Evolutionary conservation across 2,797 vertebrate genomes (phyloP), one percentile per base, ranked within the genome.

Genomic region (Neosalanx taihuensis): DNA sequence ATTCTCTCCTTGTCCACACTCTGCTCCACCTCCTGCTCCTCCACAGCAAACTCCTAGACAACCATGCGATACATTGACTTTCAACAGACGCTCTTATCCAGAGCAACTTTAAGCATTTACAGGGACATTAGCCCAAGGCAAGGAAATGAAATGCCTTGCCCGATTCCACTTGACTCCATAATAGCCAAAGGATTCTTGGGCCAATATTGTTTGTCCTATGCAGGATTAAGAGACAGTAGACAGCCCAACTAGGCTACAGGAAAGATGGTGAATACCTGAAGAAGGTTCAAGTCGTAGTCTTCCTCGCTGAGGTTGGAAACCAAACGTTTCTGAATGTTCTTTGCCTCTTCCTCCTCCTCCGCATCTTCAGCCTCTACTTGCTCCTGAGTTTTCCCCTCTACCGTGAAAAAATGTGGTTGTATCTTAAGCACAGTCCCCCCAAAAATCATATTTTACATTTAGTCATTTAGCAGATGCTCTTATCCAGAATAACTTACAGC

Each of bases 341-440:
- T 95, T 2, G 97, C 98, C 71, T 96, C 98, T 75, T 94, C 92
- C 76, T 99, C 98, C 70, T 99, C 98, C 65, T 99, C 98, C 76
- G 91, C 78, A 58, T 96, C 98, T 70, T 98, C 96, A 1, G 91
- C 93, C 29, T 95, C 94, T 0, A 93, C 66, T 41, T 95, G 94
- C 46, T 95, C 92, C 46, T 93, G 89, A 0, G 77, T 76, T 81
- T 89, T 93, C 9, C 88, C 90, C 71, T 93, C 92, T 94, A 69
- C 41, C 10, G 41, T 13, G 41, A 46, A 9, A 46, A 46, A 2
- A 46, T 46, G 41, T 13, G 41, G 41, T 46, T 46, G 7, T 3
- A 46, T 46, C 41, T 46, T 46, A 1, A 46, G 41, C 29, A 29
- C n/a, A 18, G 33, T 6, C 41, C 29, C 51, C 20, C 23, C 23